Evolutionary conservation across 2,113 vertebrate species (phyloP).

Genomic region (Nothoprocta perdicaria): DNA sequence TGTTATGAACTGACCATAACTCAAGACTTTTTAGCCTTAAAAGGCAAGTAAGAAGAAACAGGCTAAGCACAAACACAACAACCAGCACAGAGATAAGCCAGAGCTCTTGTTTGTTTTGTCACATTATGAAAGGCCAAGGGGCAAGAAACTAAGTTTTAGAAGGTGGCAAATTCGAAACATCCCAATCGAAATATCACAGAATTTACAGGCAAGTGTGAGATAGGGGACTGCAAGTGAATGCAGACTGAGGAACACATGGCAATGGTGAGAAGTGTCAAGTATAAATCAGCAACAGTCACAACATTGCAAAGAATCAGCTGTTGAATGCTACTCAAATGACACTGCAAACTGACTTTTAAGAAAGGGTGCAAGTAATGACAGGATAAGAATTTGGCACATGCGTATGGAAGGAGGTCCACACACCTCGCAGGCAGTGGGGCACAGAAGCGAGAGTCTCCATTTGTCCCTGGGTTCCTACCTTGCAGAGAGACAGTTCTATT

Average conservation of each 20-base stretch:
- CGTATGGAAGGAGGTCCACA: background rate
- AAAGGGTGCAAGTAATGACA: background rate
- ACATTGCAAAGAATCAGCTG: background rate
- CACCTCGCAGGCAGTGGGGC: background rate
- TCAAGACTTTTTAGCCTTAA: background rate
- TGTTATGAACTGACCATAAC: background rate
- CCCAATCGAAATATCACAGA: background rate
- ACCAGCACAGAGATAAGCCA: background rate
- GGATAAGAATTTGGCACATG: background rate
- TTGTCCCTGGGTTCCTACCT: background rate
- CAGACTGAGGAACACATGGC: background rate
- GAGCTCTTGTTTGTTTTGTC: background rate
- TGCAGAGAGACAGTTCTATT: slow-evolving; percentile 14
- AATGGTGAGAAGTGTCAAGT: background rate
- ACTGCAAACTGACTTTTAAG: background rate
- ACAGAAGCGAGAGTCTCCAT: background rate
- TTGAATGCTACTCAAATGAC: background rate
- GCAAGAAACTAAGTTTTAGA: background rate
- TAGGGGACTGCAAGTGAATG: background rate
- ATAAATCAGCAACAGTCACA: background rate
- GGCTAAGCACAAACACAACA: background rate
- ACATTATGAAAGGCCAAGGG: background rate
- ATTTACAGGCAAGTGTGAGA: background rate
- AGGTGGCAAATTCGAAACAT: background rate
- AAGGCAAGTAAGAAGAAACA: background rate